These are phyloP conservation scores for Watersipora subatra DNA, from an alignment of 1,140 invertebrate species.

Conservation along the genomic window DNA sequence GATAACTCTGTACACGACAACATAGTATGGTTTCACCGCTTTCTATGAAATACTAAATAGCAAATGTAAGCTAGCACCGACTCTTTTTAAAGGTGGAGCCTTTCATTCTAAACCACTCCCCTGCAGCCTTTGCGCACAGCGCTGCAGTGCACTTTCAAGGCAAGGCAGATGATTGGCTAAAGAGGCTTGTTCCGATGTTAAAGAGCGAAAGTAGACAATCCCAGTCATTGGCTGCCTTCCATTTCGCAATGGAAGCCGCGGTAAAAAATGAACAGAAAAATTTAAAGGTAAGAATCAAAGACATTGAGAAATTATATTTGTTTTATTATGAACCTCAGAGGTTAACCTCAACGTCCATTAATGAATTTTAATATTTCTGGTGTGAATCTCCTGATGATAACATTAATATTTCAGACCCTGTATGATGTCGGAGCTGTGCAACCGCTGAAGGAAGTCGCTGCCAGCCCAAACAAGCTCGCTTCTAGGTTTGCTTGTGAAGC, in stretches of 20 bases:
- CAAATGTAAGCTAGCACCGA: too few species aligned
- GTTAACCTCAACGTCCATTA: too few species aligned
- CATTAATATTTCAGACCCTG: conserved; percentile 52
- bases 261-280: conserved; percentile 94
- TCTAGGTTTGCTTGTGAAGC: conserved; percentile 95
- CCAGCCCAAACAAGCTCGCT: conserved; percentile 91
- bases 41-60: too few species aligned
- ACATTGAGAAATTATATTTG: too few species aligned
- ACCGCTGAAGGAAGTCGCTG: conserved; percentile 86
- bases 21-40: too few species aligned
- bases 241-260: conserved; percentile 97
- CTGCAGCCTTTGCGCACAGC: conserved; percentile 83
- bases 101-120: conserved; percentile 83
- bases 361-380: too few species aligned
- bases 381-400: not conserved
- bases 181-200: conserved; percentile 81
- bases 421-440: conserved; percentile 87
- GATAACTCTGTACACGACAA: too few species aligned
- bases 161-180: conserved; percentile 88
- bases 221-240: conserved; percentile 88
- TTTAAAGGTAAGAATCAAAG: conserved; percentile 49
- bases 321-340: too few species aligned
- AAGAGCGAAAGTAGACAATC: conserved; percentile 90
- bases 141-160: conserved; percentile 78
- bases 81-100: conserved; percentile 58